phyloP scores from a whole-genome alignment of 2,888 invertebrate genomes.

The Drosophila acutilabella region DNA sequence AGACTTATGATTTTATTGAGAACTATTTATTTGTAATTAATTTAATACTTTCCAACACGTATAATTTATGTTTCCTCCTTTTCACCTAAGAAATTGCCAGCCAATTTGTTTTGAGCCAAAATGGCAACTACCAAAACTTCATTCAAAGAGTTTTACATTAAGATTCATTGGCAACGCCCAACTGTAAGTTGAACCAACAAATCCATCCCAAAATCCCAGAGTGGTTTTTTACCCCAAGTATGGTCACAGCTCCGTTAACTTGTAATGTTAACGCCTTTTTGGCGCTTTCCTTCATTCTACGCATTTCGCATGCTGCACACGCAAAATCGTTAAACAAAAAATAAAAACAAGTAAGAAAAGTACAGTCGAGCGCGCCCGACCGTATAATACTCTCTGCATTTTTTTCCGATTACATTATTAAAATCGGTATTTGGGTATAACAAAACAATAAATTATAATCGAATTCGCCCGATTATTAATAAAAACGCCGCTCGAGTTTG shows the following conservation, averaged over 20 bases:
- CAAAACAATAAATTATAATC: no score
- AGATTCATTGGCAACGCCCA: conserved; percentile 36
- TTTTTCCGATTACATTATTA: no score
- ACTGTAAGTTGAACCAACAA: conserved; percentile 28
- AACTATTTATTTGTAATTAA: no score
- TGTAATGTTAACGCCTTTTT: conserved; percentile 65
- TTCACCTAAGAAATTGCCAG: background rate
- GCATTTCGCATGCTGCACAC: conserved; percentile 74
- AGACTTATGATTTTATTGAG: no score
- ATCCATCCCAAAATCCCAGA: conserved; percentile 25
- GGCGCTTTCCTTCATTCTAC: conserved; percentile 64
- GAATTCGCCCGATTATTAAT: no score
- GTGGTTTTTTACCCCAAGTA: conserved; percentile 1
- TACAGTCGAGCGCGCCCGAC: no score
- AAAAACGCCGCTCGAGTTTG: no score
- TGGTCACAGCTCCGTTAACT: conserved; percentile 62
- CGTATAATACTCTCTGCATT: no score
- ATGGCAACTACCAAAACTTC: conserved; percentile 33
- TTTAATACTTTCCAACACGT: background rate
- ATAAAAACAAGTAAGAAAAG: no score
- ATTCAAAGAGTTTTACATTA: conserved; percentile 30
- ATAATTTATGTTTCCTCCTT: background rate
- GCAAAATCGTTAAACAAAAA: conserved; percentile 50
- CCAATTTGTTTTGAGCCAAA: conserved; percentile 6
- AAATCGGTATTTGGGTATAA: no score